phyloP scores from a whole-genome alignment of 2,888 invertebrate genomes.

The Caenorhabditis sp. region DNA sequence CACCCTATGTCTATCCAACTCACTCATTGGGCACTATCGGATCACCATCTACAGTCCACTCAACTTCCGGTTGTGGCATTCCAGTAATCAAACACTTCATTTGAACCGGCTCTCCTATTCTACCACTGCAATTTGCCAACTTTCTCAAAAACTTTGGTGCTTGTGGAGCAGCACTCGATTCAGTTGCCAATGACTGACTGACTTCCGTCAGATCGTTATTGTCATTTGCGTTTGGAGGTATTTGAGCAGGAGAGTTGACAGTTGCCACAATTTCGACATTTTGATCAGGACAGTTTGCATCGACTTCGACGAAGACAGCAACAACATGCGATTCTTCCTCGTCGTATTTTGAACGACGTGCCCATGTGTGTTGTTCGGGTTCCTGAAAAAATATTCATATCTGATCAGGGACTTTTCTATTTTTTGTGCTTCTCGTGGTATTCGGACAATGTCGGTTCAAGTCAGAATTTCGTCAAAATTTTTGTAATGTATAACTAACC shows the following conservation, averaged over 20 bases:
- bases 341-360: slow-evolving; percentile 43
- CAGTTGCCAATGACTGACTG: slow-evolving; percentile 42
- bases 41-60: slow-evolving; percentile 70
- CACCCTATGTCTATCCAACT: slow-evolving; percentile 16
- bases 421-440: no score
- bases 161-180: slow-evolving; percentile 49
- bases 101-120: slow-evolving; percentile 53
- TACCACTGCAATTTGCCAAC: slow-evolving; percentile 37
- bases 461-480: no score
- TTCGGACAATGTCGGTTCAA: no score
- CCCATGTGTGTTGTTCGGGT: slow-evolving; percentile 42
- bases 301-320: slow-evolving; percentile 60
- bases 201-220: slow-evolving; percentile 26
- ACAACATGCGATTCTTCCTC: slow-evolving; percentile 51
- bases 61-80: slow-evolving; percentile 71
- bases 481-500: no score
- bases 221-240: slow-evolving; percentile 13
- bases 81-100: slow-evolving; percentile 71
- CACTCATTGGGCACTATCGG: slow-evolving; percentile 58
- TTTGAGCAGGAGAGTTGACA: slow-evolving; percentile 48
- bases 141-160: slow-evolving; percentile 53
- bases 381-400: slow-evolving; percentile 7
- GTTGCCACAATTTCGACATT: slow-evolving; percentile 57
- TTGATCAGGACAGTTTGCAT: slow-evolving; percentile 59
- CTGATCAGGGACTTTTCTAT: background rate